phyloP scores from a whole-genome alignment of 1,140 invertebrate genomes.

The Prorops nasuta region DNA sequence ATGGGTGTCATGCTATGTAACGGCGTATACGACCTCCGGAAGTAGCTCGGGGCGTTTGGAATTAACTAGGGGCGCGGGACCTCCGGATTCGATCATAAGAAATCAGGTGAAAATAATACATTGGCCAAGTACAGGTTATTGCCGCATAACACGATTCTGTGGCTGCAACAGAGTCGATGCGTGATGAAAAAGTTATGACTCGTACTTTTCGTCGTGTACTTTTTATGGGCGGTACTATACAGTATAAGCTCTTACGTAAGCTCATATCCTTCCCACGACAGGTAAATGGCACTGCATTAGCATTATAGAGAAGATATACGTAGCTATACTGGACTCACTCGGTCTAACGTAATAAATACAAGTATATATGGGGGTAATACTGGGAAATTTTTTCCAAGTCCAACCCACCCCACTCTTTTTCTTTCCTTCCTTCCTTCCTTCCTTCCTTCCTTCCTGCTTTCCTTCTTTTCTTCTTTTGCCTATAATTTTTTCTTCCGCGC shows the following conservation, averaged over 20 bases:
- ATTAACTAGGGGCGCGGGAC: no score
- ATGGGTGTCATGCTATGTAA: no score
- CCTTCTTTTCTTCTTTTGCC: no score
- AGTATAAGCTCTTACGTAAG: neutral
- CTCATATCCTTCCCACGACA: neutral
- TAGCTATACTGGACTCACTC: neutral
- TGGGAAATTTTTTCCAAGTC: no score
- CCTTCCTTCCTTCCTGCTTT: no score
- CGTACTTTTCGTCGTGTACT: neutral
- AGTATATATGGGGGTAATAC: no score
- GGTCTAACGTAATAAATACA: neutral
- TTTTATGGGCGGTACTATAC: neutral
- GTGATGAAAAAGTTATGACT: slow-evolving; percentile 7
- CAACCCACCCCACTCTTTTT: no score
- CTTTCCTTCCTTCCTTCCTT: no score
- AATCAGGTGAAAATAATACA: neutral
- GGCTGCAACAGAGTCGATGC: slow-evolving; percentile 1
- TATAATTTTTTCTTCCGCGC: no score
- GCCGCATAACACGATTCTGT: slow-evolving; percentile 1
- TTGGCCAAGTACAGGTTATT: neutral
- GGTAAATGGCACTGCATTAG: neutral
- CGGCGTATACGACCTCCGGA: no score
- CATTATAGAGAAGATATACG: neutral
- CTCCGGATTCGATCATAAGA: slow-evolving; percentile 1
- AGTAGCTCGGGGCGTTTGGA: no score